phyloP scores from a whole-genome alignment of 2,888 invertebrate species.

The Ophioninae sp. region DNA sequence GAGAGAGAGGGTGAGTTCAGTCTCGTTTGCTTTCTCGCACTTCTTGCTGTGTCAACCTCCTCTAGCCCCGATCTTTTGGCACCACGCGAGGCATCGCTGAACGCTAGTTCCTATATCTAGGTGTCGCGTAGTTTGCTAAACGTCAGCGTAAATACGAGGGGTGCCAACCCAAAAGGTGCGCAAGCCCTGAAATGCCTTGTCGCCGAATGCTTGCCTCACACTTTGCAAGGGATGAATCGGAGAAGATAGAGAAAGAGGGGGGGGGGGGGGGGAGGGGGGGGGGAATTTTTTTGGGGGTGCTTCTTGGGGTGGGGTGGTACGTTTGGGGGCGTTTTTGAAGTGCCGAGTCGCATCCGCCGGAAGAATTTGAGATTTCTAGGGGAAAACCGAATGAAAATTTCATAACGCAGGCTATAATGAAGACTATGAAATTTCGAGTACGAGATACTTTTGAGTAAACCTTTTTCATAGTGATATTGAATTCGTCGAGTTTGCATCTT shows the following conservation, averaged over 20 bases:
- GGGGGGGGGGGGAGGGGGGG: neutral
- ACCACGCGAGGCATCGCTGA: slow-evolving; percentile 26
- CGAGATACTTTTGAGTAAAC: too few relatives aligned
- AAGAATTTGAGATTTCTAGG: too few relatives aligned
- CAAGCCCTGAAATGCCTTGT: slow-evolving; percentile 51
- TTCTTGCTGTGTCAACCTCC: slow-evolving; percentile 5
- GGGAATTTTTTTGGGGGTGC: slow-evolving; percentile 41
- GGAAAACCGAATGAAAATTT: too few relatives aligned
- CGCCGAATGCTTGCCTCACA: slow-evolving; percentile 42
- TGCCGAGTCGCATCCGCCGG: neutral
- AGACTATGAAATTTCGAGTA: too few relatives aligned
- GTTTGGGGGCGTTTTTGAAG: neutral
- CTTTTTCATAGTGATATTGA: too few relatives aligned
- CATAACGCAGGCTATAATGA: too few relatives aligned
- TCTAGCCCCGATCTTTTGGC: slow-evolving; percentile 26
- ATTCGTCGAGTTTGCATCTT: too few relatives aligned
- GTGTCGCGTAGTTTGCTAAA: slow-evolving; percentile 55
- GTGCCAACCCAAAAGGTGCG: slow-evolving; percentile 36
- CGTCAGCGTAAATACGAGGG: slow-evolving; percentile 59
- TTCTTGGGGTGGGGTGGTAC: slow-evolving; percentile 7
- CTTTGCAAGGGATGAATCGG: slow-evolving; percentile 19
- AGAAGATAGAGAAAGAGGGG: neutral
- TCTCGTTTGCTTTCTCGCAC: slow-evolving; percentile 52
- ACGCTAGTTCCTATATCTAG: neutral
- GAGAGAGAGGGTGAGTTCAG: slow-evolving; percentile 5